Evolutionary conservation across 2,113 vertebrate species (phyloP), one percentile per base, ranked within the genome.

Genomic region (Strix aluco): DNA sequence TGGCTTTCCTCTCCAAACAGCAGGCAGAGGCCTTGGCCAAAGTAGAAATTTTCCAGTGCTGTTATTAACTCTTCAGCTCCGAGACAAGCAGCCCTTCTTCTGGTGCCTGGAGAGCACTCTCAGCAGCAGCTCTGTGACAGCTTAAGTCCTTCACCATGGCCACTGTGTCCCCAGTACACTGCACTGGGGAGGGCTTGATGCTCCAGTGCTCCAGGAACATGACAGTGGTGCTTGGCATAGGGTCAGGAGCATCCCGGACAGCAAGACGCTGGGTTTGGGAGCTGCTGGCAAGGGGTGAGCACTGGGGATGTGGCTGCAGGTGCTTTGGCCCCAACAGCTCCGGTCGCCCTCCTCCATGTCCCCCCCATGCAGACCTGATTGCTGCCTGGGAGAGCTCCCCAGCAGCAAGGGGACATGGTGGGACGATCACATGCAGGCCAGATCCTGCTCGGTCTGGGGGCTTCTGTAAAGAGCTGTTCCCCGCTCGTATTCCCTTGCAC

Each of bases 301-400:
- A 17, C 71, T 58, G 38, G 66, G 32, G 15, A 27, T 38, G 58
- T 32, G 71, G 40, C 74, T 88, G 40, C 51, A 77, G 27, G 11
- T 40, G n/a, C 26, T 91, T 62, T 80, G 51, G 23, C 13, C 29
- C n/a, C 3, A 3, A 29, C 27, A 44, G 46, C 55, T 78, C 27
- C 3, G 4, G 32, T 58, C 0, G 0, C 23, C 14, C 30, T 83
- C 23, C 20, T 73, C 32, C 10, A 9, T 1, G 2, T 42, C 18
- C 29, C 4, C 26, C 4, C 30, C 2, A 1, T 0, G 0, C 11
- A 32, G 46, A 81, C 21, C 57, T 2, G 3, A 67, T 22, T 51
- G 42, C n/a, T 38, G 10, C 23, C 11, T 26, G 42, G 15, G 34
- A 52, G 36, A 67, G 25, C 27, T 77, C 23, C 42, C 40, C 40